Base-by-base conservation (phyloP, 2,888 invertebrate genomes). In the Craniophora ligustri region DNA sequence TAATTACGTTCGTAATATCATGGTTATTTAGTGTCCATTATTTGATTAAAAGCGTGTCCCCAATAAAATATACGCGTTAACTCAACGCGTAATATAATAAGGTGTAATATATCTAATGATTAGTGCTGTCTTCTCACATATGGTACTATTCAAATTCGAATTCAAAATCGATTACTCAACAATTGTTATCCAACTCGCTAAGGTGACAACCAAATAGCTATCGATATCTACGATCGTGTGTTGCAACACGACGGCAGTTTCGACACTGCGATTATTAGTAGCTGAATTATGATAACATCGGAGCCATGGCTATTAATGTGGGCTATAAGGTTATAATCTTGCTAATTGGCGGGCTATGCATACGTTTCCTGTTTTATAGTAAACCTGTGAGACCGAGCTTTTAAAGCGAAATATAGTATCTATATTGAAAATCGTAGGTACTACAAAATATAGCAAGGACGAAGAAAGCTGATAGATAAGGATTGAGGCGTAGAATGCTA, bases 221-320 rank as follows among this genome's bases (percentile, higher is more conserved):
- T 81, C 81, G 82, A 85, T 85, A 85, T 78, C 73, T 82, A 81
- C 73, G 48, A 85, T 73, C 75, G 72, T 76, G 72, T 87, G 85
- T 86, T 78, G 86, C 84, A 87, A 89, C 79, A 72, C 78, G 80
- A 83, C 85, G 88, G 89, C 90, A 86, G 87, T 92, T 91, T 90
- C 91, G 71, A 86, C 86, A 91, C 72, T 56, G 63, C 60, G 72
- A 73, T 79, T 80, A 79, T 82, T 78, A 82, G 76, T 79, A 75
- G 82, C 76, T 76, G 82, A 85, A 84, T 86, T 86, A 87, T 79
- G 82, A 85, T 79, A 77, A 79, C 72, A 71, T 75, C 77, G 36
- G 15, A 72, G 79, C 85, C 86, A 86, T 84, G 81, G 84, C 83
- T 88, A 88, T 85, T 79, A 76, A 79, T 76, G 48, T 72, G 56